Base-by-base conservation (phyloP, 2,113 vertebrate genomes). In the Theristicus caerulescens region DNA sequence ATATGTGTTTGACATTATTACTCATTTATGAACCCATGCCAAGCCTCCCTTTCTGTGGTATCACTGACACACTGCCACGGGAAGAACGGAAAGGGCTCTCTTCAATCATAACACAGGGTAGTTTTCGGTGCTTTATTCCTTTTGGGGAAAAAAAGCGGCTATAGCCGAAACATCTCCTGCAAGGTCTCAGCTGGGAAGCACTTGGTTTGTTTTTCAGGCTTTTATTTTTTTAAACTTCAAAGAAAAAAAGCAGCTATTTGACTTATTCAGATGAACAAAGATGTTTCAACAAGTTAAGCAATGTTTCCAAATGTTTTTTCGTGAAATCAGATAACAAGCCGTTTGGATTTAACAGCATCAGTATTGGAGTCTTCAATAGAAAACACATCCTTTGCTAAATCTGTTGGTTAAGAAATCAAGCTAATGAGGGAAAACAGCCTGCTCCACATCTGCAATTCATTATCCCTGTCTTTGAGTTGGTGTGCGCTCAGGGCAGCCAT, bases 1-100 rank as follows among this genome's bases (percentile, higher is more conserved):
- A 74, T 96, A 95, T 80, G 87, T 59, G 78, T 96, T 95, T 96
- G 95, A 97, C 95, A 95, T 90, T 95, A 93, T 93, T 97, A 94
- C 78, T 96, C 94, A 90, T 94, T 95, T 90, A 86, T 83, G 97
- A 97, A 97, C 69, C 78, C 74, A 66, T 51, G 95, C 94, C 96
- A 97, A 96, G 82, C 84, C 78, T 83, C 84, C 38, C 46, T 46
- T 72, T 89, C 91, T 47, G 71, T 80, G 71, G 36, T 82, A 91
- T 78, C 89, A 16, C 95, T 69, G 89, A 84, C 91, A 79, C 10
- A 26, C 59, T 85, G 89, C 87, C 93, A 80, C 2, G 0, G 87
- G 62, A 72, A 66, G 74, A 79, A 70, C 1, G 29, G 77, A 80
- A 82, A 94, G 46, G 49, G 36, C 40, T 87, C 86, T 65, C 77